A percentile compares a stretch with the other conserved stretches of the same genome.
These are phyloP conservation scores for Archivesica marissinica DNA, from an alignment of 1,140 invertebrate species.

Conservation along the genomic window DNA sequence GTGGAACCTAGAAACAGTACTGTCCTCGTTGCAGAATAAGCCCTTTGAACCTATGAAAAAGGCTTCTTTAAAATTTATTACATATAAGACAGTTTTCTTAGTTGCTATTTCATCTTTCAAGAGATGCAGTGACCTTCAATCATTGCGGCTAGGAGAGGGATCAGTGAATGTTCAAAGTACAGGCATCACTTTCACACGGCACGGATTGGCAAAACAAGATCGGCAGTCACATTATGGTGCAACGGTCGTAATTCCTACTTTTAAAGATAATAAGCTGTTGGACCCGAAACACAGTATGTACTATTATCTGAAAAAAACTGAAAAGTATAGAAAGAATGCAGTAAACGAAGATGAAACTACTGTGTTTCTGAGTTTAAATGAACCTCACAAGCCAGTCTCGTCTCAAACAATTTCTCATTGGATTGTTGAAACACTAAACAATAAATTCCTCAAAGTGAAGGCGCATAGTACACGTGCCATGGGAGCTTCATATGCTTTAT, in stretches of 20 bases:
- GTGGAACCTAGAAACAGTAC: conserved; percentile 9
- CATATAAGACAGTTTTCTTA: conserved; percentile 24
- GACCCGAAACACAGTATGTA: not conserved
- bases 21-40: not conserved
- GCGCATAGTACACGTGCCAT: conserved; percentile 2
- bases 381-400: not conserved
- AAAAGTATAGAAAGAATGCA: not conserved
- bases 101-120: conserved; percentile 25
- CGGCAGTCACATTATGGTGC: not conserved
- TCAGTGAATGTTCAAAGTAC: conserved; percentile 7
- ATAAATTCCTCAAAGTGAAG: not conserved
- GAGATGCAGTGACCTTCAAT: conserved; percentile 34
- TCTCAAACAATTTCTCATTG: conserved; percentile 19
- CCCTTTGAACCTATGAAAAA: conserved; percentile 34
- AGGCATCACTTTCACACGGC: not conserved
- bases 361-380: conserved; percentile 23
- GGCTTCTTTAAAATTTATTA: not conserved
- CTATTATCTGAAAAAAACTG: not conserved
- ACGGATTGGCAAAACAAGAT: conserved; percentile 5
- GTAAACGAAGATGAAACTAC: not conserved
- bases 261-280: conserved; percentile 1
- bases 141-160: conserved; percentile 1
- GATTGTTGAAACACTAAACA: not conserved
- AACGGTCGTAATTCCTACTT: not conserved
- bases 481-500: conserved; percentile 22